These are phyloP conservation scores for Halcyon senegalensis DNA, from an alignment of 2,113 vertebrate species.

Conservation along the genomic window DNA sequence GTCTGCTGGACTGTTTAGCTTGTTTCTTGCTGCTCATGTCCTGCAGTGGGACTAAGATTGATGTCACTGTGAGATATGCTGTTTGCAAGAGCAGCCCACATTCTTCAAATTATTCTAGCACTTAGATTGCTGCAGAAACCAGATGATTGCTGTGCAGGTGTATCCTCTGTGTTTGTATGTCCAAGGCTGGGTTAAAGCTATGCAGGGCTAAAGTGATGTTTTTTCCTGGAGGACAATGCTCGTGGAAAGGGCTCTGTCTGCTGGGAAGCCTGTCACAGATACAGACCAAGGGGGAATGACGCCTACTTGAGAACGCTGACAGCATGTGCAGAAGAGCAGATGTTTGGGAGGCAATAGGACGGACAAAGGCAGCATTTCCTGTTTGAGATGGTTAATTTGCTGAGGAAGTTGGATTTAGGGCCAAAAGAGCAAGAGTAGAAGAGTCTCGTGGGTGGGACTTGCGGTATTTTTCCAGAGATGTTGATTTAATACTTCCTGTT, in stretches of 20 bases:
- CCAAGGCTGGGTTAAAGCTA: background rate
- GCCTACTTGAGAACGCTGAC: background rate
- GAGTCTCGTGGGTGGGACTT: background rate
- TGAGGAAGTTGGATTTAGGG: constrained; percentile 8
- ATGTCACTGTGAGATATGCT: background rate
- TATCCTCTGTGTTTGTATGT: background rate
- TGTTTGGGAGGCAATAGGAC: background rate
- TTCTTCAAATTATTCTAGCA: background rate
- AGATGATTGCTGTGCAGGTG: background rate
- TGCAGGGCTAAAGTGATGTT: background rate
- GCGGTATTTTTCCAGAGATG: constrained; percentile 32
- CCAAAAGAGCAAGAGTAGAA: constrained; percentile 7
- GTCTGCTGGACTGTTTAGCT: background rate
- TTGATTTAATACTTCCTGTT: constrained; percentile 61
- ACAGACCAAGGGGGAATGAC: background rate
- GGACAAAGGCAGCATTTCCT: constrained; percentile 4
- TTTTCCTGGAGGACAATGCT: background rate
- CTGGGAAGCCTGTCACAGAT: background rate
- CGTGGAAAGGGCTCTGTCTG: background rate
- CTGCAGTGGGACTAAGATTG: background rate
- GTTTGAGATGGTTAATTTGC: background rate
- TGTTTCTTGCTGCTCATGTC: background rate
- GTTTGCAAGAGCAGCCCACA: background rate
- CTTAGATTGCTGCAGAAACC: background rate
- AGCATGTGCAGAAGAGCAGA: background rate